Percentiles rank a stretch among this genome's conserved stretches.
phyloP scores from a whole-genome alignment of 2,797 vertebrate genomes.

The Lepilemur septentrionalis region DNA sequence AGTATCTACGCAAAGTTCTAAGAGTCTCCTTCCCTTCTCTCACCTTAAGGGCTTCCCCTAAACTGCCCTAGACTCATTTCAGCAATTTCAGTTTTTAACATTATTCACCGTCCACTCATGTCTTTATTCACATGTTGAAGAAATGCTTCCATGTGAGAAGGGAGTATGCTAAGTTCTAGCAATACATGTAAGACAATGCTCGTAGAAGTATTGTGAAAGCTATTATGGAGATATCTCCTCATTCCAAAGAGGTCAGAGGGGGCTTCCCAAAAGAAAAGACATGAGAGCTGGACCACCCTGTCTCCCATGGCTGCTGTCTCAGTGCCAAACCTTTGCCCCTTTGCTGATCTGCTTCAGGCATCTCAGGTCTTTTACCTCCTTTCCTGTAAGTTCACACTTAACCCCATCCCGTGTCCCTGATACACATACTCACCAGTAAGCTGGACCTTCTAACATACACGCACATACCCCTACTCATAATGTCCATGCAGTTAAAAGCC shows the following conservation, averaged over 20 bases:
- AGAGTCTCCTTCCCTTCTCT: neutral
- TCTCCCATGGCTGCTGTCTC: neutral
- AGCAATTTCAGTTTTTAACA: neutral
- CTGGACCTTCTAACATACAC: neutral
- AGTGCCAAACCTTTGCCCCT: rapidly evolving
- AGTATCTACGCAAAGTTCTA: no score
- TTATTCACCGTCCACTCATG: no score
- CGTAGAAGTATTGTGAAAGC: neutral
- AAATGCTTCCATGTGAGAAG: neutral
- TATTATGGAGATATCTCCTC: neutral
- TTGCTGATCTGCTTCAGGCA: neutral
- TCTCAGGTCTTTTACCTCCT: neutral
- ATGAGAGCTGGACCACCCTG: rapidly evolving
- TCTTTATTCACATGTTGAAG: neutral
- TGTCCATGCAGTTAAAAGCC: neutral
- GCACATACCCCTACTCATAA: neutral
- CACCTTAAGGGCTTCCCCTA: neutral
- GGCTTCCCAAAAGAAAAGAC: neutral
- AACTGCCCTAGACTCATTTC: neutral
- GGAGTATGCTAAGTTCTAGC: neutral
- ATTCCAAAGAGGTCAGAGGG: neutral
- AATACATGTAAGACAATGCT: neutral
- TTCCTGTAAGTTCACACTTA: neutral
- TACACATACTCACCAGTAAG: neutral
- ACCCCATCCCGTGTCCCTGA: neutral